Conservation (phyloP, 1,140 invertebrate genomes). For the Drosophila melanogaster region Release_6_plus_ISO1_MT NT_033777.3:26465501-26466000, state of each 20-base stretch:
- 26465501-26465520: conserved; percentile 24
- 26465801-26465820: conserved; percentile 20
- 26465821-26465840: conserved; percentile 38
- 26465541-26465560: conserved; percentile 26
- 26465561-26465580: conserved; percentile 57
- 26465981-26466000: conserved; percentile 38
- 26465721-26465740: conserved; percentile 1
- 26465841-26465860: conserved; percentile 44
- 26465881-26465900: conserved; percentile 15
- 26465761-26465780: conserved; percentile 3
- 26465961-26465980: conserved; percentile 36
- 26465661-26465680: conserved; percentile 9
- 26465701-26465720: conserved; percentile 9
- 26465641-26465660: conserved; percentile 48
- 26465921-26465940: conserved; percentile 64
- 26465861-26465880: conserved; percentile 34
- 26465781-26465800: conserved; percentile 9
- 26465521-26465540: conserved; percentile 5
- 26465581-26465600: conserved; percentile 55
- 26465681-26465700: conserved; percentile 9
- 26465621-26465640: background rate
- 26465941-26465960: conserved; percentile 49
- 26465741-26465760: background rate
- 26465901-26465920: conserved; percentile 26
- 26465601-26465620: conserved; percentile 38